Evolutionary conservation across 1,140 invertebrate genomes (phyloP), one percentile per base, ranked within the genome.

Genomic region (Eurosta solidaginis): DNA sequence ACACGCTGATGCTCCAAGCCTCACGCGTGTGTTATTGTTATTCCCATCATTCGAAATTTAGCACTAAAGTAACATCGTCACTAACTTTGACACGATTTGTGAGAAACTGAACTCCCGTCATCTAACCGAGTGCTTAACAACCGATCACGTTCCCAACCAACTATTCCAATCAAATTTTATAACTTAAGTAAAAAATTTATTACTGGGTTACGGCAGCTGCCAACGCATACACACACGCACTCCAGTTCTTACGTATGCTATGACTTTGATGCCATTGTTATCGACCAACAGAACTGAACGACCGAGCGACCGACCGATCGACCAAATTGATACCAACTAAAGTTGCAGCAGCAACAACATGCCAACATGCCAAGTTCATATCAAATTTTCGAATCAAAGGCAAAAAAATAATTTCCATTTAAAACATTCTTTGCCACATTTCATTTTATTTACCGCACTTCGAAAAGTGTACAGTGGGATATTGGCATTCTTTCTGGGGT

Each of bases 381-480:
- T 75, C 74, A 75, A 75, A 75, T 75, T 45, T 45, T 75, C 74
- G 74, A 75, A 75, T 75, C 74, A 50, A 50, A 75, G 36, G 44
- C 40, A 75, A 75, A 75, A 75, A n/a, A 68, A 68, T 68, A 9
- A 68, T 68, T 68, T 68, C 59, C 59, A 68, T 68, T 68, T 68
- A 68, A 68, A 68, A 68, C 59, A 68, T 68, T 68, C 59, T 68
- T 68, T 68, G 27, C 59, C 59, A 68, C 59, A 68, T 68, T 68
- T 68, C 59, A 68, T 68, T 40, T 68, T 68, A 68, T 68, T 68
- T 59, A 20, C 54, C 54, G 17, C 54, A 29, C 29, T 33, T 7
- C n/a, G n/a, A n/a, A n/a, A n/a, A n/a, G n/a, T n/a, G n/a, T n/a
- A n/a, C n/a, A n/a, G n/a, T n/a, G n/a, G n/a, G n/a, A n/a, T n/a